Evolutionary conservation across 2,888 invertebrate genomes (phyloP).

Genomic region (Xestia sexstrigata): DNA sequence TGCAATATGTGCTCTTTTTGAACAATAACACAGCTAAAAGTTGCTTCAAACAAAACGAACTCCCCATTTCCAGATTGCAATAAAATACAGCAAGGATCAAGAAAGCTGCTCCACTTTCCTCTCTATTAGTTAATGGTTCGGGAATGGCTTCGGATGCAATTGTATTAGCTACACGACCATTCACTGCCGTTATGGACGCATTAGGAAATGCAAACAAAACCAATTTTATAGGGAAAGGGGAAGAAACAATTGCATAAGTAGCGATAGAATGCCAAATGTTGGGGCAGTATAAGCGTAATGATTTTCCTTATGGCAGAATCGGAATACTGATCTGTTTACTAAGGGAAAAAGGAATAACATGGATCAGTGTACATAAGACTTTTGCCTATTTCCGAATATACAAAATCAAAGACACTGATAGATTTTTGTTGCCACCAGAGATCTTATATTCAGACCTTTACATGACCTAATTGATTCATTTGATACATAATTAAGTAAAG

Average conservation of each 20-base stretch:
- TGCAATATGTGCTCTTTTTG: not conserved
- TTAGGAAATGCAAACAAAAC: constrained; percentile 63
- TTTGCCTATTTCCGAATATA: not conserved
- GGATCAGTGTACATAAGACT: not conserved
- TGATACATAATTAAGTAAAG: not conserved
- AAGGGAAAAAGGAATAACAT: not conserved
- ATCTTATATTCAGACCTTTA: not conserved
- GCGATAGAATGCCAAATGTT: constrained; percentile 53
- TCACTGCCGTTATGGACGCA: constrained; percentile 41
- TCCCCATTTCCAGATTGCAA: constrained; percentile 27
- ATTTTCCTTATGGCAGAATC: constrained; percentile 46
- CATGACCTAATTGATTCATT: not conserved
- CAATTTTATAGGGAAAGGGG: constrained; percentile 52
- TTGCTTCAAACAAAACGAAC: constrained; percentile 16
- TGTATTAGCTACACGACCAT: constrained; percentile 53
- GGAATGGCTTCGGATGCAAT: constrained; percentile 45
- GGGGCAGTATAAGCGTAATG: constrained; percentile 30
- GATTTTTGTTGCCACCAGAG: not conserved
- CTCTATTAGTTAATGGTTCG: constrained; percentile 60
- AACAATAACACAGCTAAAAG: not conserved
- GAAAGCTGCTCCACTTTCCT: constrained; percentile 37
- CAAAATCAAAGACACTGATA: not conserved
- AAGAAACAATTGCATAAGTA: constrained; percentile 44
- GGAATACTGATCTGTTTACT: constrained; percentile 28
- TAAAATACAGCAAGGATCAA: constrained; percentile 36